Base-by-base conservation (phyloP, 30 jellyfish, hydroid and myxozoan genomes). In the Hydractinia echinata region DNA sequence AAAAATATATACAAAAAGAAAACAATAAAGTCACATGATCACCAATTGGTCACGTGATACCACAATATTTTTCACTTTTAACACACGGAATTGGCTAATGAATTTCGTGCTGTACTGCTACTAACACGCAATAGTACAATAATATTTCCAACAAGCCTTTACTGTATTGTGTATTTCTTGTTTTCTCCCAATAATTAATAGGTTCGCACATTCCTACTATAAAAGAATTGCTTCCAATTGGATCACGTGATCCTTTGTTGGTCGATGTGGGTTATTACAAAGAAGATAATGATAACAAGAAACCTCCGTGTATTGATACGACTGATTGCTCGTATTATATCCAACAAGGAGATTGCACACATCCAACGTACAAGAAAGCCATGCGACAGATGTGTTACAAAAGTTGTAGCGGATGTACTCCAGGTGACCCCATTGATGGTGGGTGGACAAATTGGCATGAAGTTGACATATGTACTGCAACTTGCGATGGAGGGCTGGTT, bases 371-470 rank as follows among this genome's bases (percentile, higher is more conserved):
- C 16, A 64, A 64, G 18, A 7, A 13, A 6, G 19, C 19, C 18
- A 64, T 64, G 74, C 39, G 4, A 7, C 9, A 13, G 10, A 64
- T 7, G 1, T 64, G 74, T 13, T 64, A 64, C 16, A 64, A 64
- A 51, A 64, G 74, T 13, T 64, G 74, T 64, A 64, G 51, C 4
- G 39, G 39, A 44, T 64, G 74, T 51, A 7, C 9, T n/a, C 74
- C 74, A 6, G 74, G 74, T 64, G 10, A 6, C 9, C 19, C 74
- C 39, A 64, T 64, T 6, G 39, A 64, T 51, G 74, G 74, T 0
- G 74, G 74, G 10, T 64, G 74, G 74, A n/a, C 74, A 7, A 64
- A 64, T 51, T 64, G 74, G 74, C 19, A n/a, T 44, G 39, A 64
- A 64, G 74, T 64, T 6, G 39, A 51, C 39, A 51, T n/a, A 51